Evolutionary conservation across 2,797 vertebrate genomes (phyloP), one percentile per base, ranked within the genome.

Genomic region (Peromyscus melanophrys): DNA sequence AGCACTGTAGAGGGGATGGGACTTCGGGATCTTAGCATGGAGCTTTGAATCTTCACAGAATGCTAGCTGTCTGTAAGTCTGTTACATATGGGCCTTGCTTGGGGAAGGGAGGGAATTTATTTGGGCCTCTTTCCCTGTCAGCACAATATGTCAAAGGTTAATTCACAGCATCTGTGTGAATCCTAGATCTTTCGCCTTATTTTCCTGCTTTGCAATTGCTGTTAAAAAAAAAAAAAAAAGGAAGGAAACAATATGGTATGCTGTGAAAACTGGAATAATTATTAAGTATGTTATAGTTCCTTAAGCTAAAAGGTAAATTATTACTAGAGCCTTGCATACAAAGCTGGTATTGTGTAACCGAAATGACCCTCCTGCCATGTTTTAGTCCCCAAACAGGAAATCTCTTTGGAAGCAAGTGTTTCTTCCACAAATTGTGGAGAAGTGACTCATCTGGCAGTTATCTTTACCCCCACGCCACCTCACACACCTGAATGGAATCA

Each of bases 231-330:
- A 23, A 59, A 59, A 2, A 7, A 59, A 59, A 0, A 43, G 43
- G 57, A 59, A 59, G 31, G 25, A 93, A 95, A 57, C 61, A 69
- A 89, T 90, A 46, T 31, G 10, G 65, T 10, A 80, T 1, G 34
- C 23, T 83, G 82, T 29, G 69, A 25, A 94, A 93, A 75, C 49
- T 59, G 17, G 23, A 21, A 91, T 63, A 55, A 40, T 43, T 94
- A 29, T 77, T 96, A 89, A 78, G 63, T 87, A 13, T 40, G 67
- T 78, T 89, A 92, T 40, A 94, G 73, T 52, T 86, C 46, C 76
- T 2, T 77, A 94, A 67, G 14, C 52, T 93, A 83, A 89, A 92
- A 21, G 12, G 87, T 86, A 55, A 46, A 63, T 91, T 92, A 57
- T 34, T 87, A 78, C 4, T 86, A 59, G 49, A 89, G 6, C 23